Evolutionary conservation across 2,113 vertebrate species (phyloP), one percentile per base, ranked within the genome.

Genomic region (Megaleporinus macrocephalus): DNA sequence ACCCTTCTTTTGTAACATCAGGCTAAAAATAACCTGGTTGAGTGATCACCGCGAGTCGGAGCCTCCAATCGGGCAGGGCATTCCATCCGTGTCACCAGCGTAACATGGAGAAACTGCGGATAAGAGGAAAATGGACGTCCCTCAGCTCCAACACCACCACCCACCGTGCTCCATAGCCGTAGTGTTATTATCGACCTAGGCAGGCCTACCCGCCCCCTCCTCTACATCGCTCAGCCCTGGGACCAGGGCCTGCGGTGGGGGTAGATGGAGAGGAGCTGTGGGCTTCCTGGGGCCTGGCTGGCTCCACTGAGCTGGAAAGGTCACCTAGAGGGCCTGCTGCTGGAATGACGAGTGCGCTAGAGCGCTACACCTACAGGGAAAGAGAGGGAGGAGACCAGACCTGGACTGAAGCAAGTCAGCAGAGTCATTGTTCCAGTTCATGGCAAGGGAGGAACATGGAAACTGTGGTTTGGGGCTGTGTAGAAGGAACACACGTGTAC

Each of bases 291-390:
- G 24, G 72, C 66, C 78, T 63, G 81, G 44, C 61, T 69, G 59
- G 72, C 78, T 78, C 78, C 59, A 72, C 13, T 70, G 69, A 69
- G 62, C 61, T 79, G 68, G 78, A 86, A 87, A 88, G 84, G 87
- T 88, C 88, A 87, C 26, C 15, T 4, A 55, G 79, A 83, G 78
- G 76, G 65, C 22, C 76, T 69, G 77, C 68, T 47, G 76, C 33
- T 68, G 79, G 61, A 77, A 81, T 55, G 65, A 80, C 57, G 73
- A 80, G 73, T 47, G 68, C 24, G 36, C 55, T 24, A 41, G 24
- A n/a, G 41, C 33, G 30, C 49, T 47, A 41, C 70, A 59, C 66
- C 80, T 62, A 68, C 73, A 63, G 13, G 30, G 53, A 53, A 74
- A 83, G 29, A 61, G 36, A 66, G 41, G 47, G 41, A 36, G 49